Conservation (phyloP, 2,113 vertebrate species). For the Xiphophorus couchianus region DNA sequence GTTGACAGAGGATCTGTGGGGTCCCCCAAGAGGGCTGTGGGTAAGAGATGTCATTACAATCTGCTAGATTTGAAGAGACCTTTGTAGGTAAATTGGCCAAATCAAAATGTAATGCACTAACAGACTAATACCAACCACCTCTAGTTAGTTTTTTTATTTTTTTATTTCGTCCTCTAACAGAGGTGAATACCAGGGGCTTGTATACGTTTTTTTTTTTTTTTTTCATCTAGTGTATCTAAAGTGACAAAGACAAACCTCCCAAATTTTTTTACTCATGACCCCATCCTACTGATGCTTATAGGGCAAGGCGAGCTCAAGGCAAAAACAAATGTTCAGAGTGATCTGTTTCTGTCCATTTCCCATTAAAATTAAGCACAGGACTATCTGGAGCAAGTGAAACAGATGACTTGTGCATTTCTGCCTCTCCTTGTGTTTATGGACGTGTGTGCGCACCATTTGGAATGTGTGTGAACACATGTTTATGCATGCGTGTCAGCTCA, state of each 20-base stretch:
- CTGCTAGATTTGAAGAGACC: too few species aligned
- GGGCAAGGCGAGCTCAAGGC: constrained; percentile 30
- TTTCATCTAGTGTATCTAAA: constrained; percentile 37
- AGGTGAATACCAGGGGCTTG: too few species aligned
- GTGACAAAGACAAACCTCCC: constrained; percentile 52
- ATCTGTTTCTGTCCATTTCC: constrained; percentile 50
- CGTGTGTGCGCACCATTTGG: constrained; percentile 49
- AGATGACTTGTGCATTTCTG: constrained; percentile 47
- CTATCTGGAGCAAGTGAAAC: constrained; percentile 51
- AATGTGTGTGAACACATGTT: constrained; percentile 65
- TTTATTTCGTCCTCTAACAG: neutral
- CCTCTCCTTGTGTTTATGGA: constrained; percentile 33
- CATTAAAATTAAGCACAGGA: constrained; percentile 64
- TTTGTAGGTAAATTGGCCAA: neutral
- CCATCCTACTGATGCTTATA: constrained; percentile 43
- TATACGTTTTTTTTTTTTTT: neutral
- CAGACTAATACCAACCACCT: neutral
- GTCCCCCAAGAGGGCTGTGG: too few species aligned
- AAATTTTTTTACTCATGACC: constrained; percentile 17
- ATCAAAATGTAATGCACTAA: neutral
- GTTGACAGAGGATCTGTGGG: neutral
- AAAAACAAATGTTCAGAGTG: constrained; percentile 20
- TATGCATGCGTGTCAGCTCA: constrained; percentile 59
- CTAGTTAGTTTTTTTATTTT: neutral
- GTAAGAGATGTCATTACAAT: too few species aligned